Percentiles rank a stretch among this genome's conserved stretches.
Evolutionary conservation across 2,888 invertebrate species (phyloP).

Genomic region (Oxytorus armatus): DNA sequence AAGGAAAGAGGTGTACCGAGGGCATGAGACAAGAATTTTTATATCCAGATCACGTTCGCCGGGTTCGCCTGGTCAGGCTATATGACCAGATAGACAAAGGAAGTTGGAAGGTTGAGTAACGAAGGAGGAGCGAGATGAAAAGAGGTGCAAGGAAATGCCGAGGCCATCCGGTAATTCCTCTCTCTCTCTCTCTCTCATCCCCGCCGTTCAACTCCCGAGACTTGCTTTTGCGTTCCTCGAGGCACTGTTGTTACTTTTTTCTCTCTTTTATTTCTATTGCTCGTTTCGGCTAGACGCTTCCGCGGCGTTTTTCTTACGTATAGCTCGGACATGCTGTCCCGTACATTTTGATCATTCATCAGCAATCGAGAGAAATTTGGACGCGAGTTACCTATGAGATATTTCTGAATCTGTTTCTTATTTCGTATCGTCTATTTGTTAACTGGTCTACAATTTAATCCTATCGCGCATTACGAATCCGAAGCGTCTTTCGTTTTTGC

Average conservation of each 20-base stretch:
- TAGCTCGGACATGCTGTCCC: neutral
- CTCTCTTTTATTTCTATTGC: conserved; percentile 15
- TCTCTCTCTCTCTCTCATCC: no score
- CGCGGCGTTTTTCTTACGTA: conserved; percentile 34
- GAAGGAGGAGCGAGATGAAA: conserved; percentile 27
- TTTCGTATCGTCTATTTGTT: neutral
- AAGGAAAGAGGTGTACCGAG: conserved; percentile 14
- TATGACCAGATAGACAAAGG: conserved; percentile 66
- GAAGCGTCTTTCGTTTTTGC: neutral
- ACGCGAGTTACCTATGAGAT: conserved; percentile 1
- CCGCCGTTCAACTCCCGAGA: conserved; percentile 28
- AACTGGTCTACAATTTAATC: conserved; percentile 17
- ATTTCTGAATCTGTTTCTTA: conserved; percentile 8
- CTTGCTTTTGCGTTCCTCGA: conserved; percentile 17
- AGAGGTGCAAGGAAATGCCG: conserved; percentile 43
- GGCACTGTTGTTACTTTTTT: conserved; percentile 1
- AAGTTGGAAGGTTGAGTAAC: conserved; percentile 35
- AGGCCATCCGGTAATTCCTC: conserved; percentile 45
- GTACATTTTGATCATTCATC: conserved; percentile 8
- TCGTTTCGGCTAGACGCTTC: conserved; percentile 32
- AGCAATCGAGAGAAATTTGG: conserved; percentile 32
- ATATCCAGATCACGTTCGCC: conserved; percentile 81
- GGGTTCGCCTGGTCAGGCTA: conserved; percentile 60
- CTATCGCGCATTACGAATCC: neutral
- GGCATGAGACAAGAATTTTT: conserved; percentile 71